Conservation (phyloP, 1,140 invertebrate species). For the Bemisia tabaci region DNA sequence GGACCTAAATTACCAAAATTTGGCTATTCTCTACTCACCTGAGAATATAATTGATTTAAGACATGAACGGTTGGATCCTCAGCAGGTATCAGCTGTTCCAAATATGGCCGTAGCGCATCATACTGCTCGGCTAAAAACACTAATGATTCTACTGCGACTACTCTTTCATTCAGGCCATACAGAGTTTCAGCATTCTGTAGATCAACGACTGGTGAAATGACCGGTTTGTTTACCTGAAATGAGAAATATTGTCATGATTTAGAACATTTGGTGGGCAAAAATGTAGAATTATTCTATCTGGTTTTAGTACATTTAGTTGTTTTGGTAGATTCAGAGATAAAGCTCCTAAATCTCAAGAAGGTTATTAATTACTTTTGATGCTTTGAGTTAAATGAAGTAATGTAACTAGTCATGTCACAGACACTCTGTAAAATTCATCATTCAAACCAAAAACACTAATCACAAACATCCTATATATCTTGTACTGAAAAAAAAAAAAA, state of each 20-base stretch:
- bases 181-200: conserved; percentile 53
- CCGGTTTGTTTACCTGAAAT: conserved; percentile 41
- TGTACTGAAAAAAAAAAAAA: no score
- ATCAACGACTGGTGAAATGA: conserved; percentile 54
- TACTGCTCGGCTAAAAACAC: conserved; percentile 81
- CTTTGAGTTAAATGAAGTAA: no score
- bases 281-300: conserved; percentile 3
- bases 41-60: conserved; percentile 54
- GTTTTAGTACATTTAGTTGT: neutral
- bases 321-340: conserved; percentile 4
- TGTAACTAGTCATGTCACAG: no score
- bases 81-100: conserved; percentile 52
- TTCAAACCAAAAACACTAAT: no score
- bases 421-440: no score
- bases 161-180: conserved; percentile 67
- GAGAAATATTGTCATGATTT: no score
- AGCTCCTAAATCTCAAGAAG: no score
- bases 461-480: no score
- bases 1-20: no score
- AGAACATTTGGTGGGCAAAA: neutral
- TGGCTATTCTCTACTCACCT: conserved; percentile 10
- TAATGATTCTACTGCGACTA: conserved; percentile 83
- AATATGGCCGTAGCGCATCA: conserved; percentile 62
- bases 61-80: conserved; percentile 42
- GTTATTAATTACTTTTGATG: no score